Evolutionary conservation across 1,140 invertebrate species (phyloP).

Genomic region (Leptonema lineaticorne): DNA sequence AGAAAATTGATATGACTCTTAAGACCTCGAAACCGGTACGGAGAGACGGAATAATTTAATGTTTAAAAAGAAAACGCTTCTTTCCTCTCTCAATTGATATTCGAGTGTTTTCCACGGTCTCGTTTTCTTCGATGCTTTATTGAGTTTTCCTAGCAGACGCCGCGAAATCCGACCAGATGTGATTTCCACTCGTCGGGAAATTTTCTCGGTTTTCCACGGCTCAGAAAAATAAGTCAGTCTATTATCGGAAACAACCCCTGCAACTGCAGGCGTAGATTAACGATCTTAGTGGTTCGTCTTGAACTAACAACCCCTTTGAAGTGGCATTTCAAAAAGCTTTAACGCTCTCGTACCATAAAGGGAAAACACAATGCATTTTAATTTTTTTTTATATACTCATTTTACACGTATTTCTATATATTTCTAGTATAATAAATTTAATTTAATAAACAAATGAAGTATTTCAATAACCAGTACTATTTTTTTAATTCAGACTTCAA

Average conservation of each 20-base stretch:
- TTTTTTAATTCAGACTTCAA: too few relatives aligned
- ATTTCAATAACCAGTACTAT: too few relatives aligned
- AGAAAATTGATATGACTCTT: too few relatives aligned
- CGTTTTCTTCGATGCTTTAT: not conserved
- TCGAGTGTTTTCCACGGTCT: not conserved
- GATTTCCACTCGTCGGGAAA: conserved; percentile 5
- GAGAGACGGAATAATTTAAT: too few relatives aligned
- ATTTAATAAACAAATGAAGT: too few relatives aligned
- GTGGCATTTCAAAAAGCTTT: not conserved
- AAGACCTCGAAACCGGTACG: too few relatives aligned
- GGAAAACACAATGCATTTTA: not conserved
- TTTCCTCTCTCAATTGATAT: too few relatives aligned
- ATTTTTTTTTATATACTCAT: not conserved
- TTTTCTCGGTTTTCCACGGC: conserved; percentile 21
- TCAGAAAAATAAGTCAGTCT: conserved; percentile 40
- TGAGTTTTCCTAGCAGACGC: too few relatives aligned
- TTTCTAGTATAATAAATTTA: too few relatives aligned
- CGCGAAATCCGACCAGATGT: too few relatives aligned
- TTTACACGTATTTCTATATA: too few relatives aligned
- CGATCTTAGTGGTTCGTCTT: conserved; percentile 31
- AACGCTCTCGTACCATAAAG: not conserved
- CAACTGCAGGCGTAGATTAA: conserved; percentile 35
- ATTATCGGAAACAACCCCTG: conserved; percentile 33
- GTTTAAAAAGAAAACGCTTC: too few relatives aligned
- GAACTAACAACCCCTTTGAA: conserved; percentile 24